Base-by-base conservation (phyloP, 2,797 vertebrate genomes). In the Enoplosus armatus region DNA sequence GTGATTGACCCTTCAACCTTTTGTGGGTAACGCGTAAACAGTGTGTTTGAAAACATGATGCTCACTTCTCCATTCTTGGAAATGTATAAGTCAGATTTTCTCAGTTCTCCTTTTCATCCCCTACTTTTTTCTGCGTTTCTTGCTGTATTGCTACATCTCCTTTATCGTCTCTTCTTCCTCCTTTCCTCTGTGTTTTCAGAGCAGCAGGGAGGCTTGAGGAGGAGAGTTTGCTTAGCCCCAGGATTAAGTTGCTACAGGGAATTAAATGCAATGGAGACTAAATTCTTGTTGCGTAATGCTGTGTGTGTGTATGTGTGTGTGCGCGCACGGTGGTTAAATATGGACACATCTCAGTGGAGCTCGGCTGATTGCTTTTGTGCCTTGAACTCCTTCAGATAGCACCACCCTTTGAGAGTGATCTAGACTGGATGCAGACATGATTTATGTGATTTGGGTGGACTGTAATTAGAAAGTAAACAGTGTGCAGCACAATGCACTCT, bases 191-290 rank as follows among this genome's bases (percentile, higher is more conserved):
- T 84, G 61, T 74, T 82, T 71, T 83, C 53, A 18, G 73, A 89
- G 80, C 79, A 87, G 82, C 83, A 87, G 73, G 75, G 87, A 82
- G 63, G 84, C 72, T 87, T 62, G 83, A 87, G 87, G 79, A 92
- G 78, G 59, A 92, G 86, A 87, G 90, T 92, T 94, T 90, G 87
- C 85, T 93, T 87, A 89, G 89, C 89, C 69, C 62, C 65, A 27
- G 92, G 91, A 93, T 94, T 93, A 92, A 90, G 89, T 91, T 88
- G 85, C 90, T 88, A 80, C 88, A 71, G 84, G 86, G 90, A 94
- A 95, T 94, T 94, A 94, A 93, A 92, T 92, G 93, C 92, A 94
- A 94, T 85, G 81, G 93, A 95, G 92, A 93, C 93, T 84, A 93
- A 91, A 93, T 91, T 91, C 84, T 85, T 55, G 80, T 93, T 94